These are phyloP conservation scores for Stigmatopora argus DNA, from an alignment of 2,113 vertebrate genomes.

Conservation along the genomic window DNA sequence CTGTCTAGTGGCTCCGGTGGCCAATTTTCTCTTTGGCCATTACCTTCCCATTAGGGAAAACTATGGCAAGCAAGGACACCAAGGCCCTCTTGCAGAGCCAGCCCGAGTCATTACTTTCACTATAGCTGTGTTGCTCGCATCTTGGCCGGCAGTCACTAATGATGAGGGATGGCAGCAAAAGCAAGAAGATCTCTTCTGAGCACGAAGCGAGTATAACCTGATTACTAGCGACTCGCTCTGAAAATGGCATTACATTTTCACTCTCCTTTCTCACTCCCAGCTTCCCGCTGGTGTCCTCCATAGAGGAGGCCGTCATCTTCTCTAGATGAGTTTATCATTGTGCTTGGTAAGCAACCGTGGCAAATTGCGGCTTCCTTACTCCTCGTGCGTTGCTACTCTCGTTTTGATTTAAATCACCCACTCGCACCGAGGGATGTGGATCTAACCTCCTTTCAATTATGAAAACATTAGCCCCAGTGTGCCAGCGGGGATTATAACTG, in stretches of 20 bases:
- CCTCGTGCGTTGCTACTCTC: slow-evolving; percentile 20
- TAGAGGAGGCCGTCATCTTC: slow-evolving; percentile 21
- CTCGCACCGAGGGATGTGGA: slow-evolving; percentile 12
- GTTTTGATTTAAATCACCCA: slow-evolving; percentile 34
- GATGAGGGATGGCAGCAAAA: slow-evolving; percentile 54
- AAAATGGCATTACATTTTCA: slow-evolving; percentile 56
- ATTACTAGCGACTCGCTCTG: slow-evolving; percentile 57
- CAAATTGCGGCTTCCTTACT: slow-evolving; percentile 23
- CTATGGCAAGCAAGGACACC: slow-evolving; percentile 28
- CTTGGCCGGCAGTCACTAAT: slow-evolving; percentile 54
- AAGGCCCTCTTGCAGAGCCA: slow-evolving; percentile 31
- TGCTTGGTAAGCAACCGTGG: slow-evolving; percentile 29
- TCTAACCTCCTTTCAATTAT: slow-evolving; percentile 18
- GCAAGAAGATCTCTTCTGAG: slow-evolving; percentile 53
- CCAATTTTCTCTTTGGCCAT: slow-evolving; percentile 37
- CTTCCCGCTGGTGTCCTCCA: slow-evolving; percentile 48
- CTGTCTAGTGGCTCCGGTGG: slow-evolving; percentile 23
- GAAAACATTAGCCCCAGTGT: slow-evolving; percentile 15
- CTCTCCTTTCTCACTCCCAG: slow-evolving; percentile 32
- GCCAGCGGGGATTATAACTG: slow-evolving; percentile 6
- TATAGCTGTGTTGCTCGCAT: slow-evolving; percentile 36
- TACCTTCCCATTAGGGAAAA: slow-evolving; percentile 51
- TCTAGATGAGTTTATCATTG: slow-evolving; percentile 35
- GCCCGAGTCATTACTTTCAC: slow-evolving; percentile 41
- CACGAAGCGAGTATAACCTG: slow-evolving; percentile 56